Evolutionary conservation across 1,140 invertebrate genomes (phyloP), one percentile per base, ranked within the genome.

Genomic region (Drosophila neocordata): DNA sequence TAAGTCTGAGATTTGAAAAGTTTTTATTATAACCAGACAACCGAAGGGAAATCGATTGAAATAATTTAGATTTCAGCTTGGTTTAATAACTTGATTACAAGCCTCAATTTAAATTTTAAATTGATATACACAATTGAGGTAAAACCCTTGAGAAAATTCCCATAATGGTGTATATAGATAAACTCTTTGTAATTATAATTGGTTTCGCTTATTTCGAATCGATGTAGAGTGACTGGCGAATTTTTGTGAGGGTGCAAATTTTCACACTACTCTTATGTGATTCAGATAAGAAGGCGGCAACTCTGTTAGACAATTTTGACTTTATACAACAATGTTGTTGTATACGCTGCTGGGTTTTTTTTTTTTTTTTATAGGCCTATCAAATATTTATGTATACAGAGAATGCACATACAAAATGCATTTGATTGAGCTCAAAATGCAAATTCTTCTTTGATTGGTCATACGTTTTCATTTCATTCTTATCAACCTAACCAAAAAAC

Each of bases 381-480:
- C 52, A 77, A 87, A 87, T 85, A 85, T 85, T 85, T 78, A 83
- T 83, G 58, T 69, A 79, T 84, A 65, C 57, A 65, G 55, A 77
- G 74, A 82, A 78, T 83, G 61, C 74, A 55, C 64, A 62, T 57
- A 62, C 44, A 81, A 81, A 85, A 87, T 81, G 81, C 83, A 85
- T 87, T 82, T 75, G 74, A 87, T 82, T 85, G 81, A 85, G 81
- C 81, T 82, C 70, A 35, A 85, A 85, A 87, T 85, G 81, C 78
- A 87, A 85, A 85, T 85, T 81, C 3, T 56, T 58, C 51, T 70
- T 69, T 78, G 65, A 73, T 51, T 55, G 60, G 65, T 62, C 69
- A 69, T 70, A 63, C 60, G 67, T 87, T 85, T 73, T 71, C 74
- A 75, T 85, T 87, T 87, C 78, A 87, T 85, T 85, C 81, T 84